Evolutionary conservation across 2,888 invertebrate species (phyloP).

Genomic region (Leucophora obtusa): DNA sequence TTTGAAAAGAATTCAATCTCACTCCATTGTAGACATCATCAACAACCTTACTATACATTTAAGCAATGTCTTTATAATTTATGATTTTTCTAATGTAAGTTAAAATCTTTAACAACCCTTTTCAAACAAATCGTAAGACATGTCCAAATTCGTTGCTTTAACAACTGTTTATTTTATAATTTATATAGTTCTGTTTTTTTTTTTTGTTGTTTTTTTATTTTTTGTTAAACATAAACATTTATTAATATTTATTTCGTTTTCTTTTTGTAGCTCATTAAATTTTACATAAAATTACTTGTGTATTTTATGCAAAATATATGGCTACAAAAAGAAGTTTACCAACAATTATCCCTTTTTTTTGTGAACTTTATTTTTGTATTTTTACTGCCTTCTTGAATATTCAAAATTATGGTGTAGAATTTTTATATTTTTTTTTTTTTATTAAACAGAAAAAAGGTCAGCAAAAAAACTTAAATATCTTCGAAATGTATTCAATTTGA

Average conservation of each 20-base stretch:
- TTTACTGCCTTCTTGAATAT: neutral
- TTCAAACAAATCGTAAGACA: neutral
- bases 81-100: too few species aligned
- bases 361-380: neutral
- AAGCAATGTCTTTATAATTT: too few species aligned
- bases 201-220: too few species aligned
- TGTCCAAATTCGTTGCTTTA: too few species aligned
- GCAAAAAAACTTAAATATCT: too few species aligned
- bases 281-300: conserved; percentile 13
- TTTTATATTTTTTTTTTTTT: neutral
- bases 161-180: too few species aligned
- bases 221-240: neutral
- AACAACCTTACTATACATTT: too few species aligned
- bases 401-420: conserved; percentile 1
- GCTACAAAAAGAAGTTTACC: neutral
- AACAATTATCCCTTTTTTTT: conserved; percentile 16
- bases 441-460: neutral
- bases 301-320: neutral
- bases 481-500: too few species aligned
- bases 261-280: conserved; percentile 15
- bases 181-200: too few species aligned
- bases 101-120: too few species aligned
- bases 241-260: neutral
- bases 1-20: too few species aligned
- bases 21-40: too few species aligned